Evolutionary conservation across 2,888 invertebrate species (phyloP), one percentile per base, ranked within the genome.

Genomic region (Imbricaverruca yamaguchii): DNA sequence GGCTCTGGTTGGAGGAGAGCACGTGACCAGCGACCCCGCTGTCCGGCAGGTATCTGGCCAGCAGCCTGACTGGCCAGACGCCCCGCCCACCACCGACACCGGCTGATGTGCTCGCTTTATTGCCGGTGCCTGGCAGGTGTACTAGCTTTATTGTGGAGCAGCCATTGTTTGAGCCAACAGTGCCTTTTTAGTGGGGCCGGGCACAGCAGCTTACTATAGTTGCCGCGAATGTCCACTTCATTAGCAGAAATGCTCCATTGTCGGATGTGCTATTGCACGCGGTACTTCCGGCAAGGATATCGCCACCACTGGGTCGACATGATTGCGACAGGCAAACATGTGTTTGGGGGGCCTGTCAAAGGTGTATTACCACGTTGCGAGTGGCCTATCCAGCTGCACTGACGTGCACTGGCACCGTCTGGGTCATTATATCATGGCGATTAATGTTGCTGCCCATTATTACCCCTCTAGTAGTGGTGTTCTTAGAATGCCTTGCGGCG

Each of bases 211-310:
- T n/a, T 11, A 67, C 25, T 67, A 67, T 67, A 67, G 25, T 67
- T 67, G 67, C 9, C 67, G 12, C 67, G 67, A n/a, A 67, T n/a
- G 67, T 67, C 67, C 67, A 67, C 67, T 67, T 67, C 67, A 67
- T 67, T 67, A 67, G 67, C 25, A 13, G 67, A 13, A 67, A 67
- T 25, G 67, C 25, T 23, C 67, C n/a, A 67, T 67, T 67, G 67
- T 67, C n/a, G 25, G 21, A 21, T 61, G 61, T 18, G 67, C 25
- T 12, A 25, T 25, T 11, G 25, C 67, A 25, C 25, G 25, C 67
- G 25, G 25, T 13, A 25, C 25, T 67, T 67, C 67, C 67, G 10
- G 25, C 25, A 6, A 4, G 0, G 67, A 12, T 67, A 12, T 25
- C 67, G n/a, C 25, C 67, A 39, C 39, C 39, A 39, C 39, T 39